Evolutionary conservation across 2,888 invertebrate genomes (phyloP).

Genomic region (Sussaba pulchella): DNA sequence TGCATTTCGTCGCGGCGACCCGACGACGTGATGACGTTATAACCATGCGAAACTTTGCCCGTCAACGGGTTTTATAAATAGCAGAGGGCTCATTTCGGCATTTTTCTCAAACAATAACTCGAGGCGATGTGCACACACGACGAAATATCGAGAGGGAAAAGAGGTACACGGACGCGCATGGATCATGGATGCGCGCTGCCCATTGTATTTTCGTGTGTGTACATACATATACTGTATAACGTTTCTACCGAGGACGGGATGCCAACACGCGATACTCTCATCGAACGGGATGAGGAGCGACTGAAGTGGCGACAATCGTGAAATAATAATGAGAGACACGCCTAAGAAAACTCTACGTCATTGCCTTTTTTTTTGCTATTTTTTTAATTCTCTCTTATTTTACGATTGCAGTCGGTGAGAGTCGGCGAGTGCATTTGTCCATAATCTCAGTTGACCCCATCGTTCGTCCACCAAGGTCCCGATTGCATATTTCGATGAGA

Average conservation of each 20-base stretch:
- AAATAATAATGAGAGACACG: constrained; percentile 43
- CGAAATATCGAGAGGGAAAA: constrained; percentile 2
- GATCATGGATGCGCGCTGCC: constrained; percentile 9
- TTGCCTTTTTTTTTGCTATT: not conserved
- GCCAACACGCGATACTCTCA: constrained; percentile 44
- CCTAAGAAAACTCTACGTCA: not conserved
- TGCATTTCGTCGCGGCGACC: not conserved
- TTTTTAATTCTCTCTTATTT: not conserved
- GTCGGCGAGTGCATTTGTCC: not conserved
- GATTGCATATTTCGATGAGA: too few relatives aligned
- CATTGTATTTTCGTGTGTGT: constrained; percentile 13
- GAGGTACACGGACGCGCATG: not conserved
- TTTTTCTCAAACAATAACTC: constrained; percentile 64
- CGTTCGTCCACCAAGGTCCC: too few relatives aligned
- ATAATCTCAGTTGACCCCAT: not conserved
- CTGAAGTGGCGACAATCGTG: constrained; percentile 32
- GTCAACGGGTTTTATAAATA: constrained; percentile 45
- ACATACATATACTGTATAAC: too few relatives aligned
- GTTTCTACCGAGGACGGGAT: constrained; percentile 22
- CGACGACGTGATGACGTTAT: constrained; percentile 9
- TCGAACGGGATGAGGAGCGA: constrained; percentile 17
- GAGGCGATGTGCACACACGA: constrained; percentile 44
- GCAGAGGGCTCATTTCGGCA: constrained; percentile 55
- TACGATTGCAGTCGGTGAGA: not conserved
- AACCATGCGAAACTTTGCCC: not conserved